Base-by-base conservation (phyloP, 2,797 vertebrate genomes). In the Micromesistius poutassou region DNA sequence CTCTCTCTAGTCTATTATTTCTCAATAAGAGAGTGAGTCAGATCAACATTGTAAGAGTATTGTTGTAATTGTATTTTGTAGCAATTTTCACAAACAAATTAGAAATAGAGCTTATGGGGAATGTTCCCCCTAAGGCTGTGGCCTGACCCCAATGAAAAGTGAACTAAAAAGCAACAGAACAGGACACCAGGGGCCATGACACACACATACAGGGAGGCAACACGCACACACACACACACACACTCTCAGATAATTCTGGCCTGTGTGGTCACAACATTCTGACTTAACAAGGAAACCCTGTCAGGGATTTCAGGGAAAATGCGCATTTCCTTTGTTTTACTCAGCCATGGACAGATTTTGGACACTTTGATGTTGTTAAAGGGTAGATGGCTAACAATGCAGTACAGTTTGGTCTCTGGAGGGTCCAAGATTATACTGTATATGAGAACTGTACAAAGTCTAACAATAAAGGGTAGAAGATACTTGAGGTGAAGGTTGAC, bases 31-130 rank as follows among this genome's bases (percentile, higher is more conserved):
- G 42, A 4, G 42, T 46, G 42, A 14, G 14, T 46, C 42, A 46
- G 42, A 46, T 13, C 42, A 14, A 46, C 13, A 46, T 46, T 46
- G 13, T 22, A 19, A 55, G 19, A 66, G 62, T 30, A 4, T 28
- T 68, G 62, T 12, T n/a, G 55, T n/a, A 62, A 62, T 62, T 62
- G 46, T n/a, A 62, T 62, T 62, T 62, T 62, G 55, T 62, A 19
- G 16, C 46, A 62, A 25, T 62, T 62, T 62, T 62, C n/a, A 9
- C n/a, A 62, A 62, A 62, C 55, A 50, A 22, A 2, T 1, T n/a
- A 28, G 25, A 68, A 68, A 68, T 62, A n/a, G 55, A 62, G 46
- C 55, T 68, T 7, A 9, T n/a, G n/a, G 22, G 55, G n/a, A 62
- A 68, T 68, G 25, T 62, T 4, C 22, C 55, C 22, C 22, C 6